Evolutionary conservation across 2,888 invertebrate genomes (phyloP), one percentile per base, ranked within the genome.

Genomic region (Prenolepis imparis): DNA sequence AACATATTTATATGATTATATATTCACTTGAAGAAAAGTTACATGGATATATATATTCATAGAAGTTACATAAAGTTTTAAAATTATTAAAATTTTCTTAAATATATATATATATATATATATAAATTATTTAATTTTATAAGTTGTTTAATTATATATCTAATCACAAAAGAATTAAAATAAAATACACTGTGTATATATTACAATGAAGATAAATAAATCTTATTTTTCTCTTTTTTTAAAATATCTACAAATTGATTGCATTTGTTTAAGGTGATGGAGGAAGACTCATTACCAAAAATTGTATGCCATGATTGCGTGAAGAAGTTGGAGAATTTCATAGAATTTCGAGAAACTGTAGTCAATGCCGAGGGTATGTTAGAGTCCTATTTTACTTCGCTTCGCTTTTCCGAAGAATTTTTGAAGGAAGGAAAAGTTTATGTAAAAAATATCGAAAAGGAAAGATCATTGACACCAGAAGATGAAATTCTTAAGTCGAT

Each of bases 281-380:
- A 97, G 93, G 96, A 96, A 90, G 97, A 97, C 93, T 96, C 96
- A 44, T 93, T 97, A 86, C 97, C 97, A 64, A 97, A 97, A 95
- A 96, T 96, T 32, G 95, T 97, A 18, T 97, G 97, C 92, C 95
- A 95, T 15, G 96, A 96, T 84, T 97, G 97, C 91, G 94, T 96
- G 57, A 95, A 96, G 89, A 96, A 96, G 89, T 92, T 97, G 83
- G 97, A 97, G 86, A 95, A 95, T 57, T 96, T 96, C 86, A 95
- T 95, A 84, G 96, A 96, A 64, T 97, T 97, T 93, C 95, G 96
- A 77, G 96, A 96, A 88, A 96, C 96, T 67, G 97, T 97, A 88
- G 95, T 96, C 28, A 96, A 96, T 88, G 96, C 97, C 0, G 97
- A 97, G 93, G 95, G 95, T 21, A 97, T 97, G 96, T 93, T 97